These are phyloP conservation scores for Oeneis ivallda DNA, from an alignment of 2,888 invertebrate species.

Conservation along the genomic window DNA sequence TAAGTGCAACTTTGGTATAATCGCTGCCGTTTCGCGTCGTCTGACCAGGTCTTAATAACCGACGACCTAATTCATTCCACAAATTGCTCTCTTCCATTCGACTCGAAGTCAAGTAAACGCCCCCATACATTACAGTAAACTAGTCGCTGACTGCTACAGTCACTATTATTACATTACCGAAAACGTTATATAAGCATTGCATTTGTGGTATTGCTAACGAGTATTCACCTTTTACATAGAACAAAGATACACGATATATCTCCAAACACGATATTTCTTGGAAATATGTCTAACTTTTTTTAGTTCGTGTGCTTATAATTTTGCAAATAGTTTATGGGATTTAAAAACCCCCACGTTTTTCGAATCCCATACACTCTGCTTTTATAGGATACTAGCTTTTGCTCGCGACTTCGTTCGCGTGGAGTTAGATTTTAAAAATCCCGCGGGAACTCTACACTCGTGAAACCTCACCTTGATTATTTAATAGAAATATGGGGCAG, in stretches of 20 bases:
- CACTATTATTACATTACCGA: slow-evolving; percentile 2
- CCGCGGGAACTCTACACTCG: too few relatives aligned
- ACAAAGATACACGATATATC: neutral
- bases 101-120: slow-evolving; percentile 10
- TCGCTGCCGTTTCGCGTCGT: neutral
- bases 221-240: slow-evolving; percentile 5
- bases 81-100: slow-evolving; percentile 3
- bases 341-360: too few relatives aligned
- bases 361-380: too few relatives aligned
- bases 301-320: too few relatives aligned
- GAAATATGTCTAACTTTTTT: neutral
- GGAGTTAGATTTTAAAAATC: too few relatives aligned
- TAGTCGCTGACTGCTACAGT: slow-evolving; percentile 24
- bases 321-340: too few relatives aligned
- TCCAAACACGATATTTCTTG: too few relatives aligned
- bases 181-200: slow-evolving; percentile 20
- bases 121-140: slow-evolving; percentile 8
- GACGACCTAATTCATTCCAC: slow-evolving; percentile 11
- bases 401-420: too few relatives aligned
- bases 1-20: too few relatives aligned
- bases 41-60: neutral
- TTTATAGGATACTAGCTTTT: too few relatives aligned
- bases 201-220: slow-evolving; percentile 27
- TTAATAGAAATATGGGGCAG: too few relatives aligned
- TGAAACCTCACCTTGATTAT: too few relatives aligned